These are phyloP conservation scores for Lytechinus variegatus DNA, from an alignment of 35 echinoderm and acorn worm genomes.

Conservation along the genomic window DNA sequence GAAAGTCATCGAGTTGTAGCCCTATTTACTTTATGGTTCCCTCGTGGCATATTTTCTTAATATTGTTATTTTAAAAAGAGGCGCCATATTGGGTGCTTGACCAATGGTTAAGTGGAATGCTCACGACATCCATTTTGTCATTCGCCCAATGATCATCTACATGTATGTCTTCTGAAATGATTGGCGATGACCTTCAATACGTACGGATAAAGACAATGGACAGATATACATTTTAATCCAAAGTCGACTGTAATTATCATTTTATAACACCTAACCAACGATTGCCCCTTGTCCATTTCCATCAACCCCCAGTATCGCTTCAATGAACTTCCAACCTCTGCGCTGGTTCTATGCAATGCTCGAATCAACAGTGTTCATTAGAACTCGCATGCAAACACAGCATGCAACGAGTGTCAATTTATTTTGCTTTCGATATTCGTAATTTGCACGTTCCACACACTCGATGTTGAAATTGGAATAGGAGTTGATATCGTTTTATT, in stretches of 20 bases:
- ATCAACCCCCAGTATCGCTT: not conserved
- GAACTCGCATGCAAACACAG: not conserved
- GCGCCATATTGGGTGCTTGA: no score
- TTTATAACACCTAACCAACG: no score
- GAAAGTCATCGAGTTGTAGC: not conserved
- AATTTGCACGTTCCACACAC: constrained; percentile 25
- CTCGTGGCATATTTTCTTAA: no score
- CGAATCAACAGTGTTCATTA: not conserved
- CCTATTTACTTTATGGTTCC: not conserved
- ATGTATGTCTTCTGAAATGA: no score
- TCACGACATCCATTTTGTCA: no score
- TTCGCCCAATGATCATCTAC: no score
- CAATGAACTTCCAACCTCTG: not conserved
- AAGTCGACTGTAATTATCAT: no score
- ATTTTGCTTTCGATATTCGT: constrained; percentile 8
- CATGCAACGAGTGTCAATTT: constrained; percentile 34
- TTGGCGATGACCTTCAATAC: no score
- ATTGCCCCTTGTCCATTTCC: not conserved
- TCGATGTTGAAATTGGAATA: not conserved
- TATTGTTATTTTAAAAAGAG: no score
- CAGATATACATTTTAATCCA: no score
- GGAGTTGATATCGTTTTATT: not conserved
- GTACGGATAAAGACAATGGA: no score
- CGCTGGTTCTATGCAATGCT: not conserved
- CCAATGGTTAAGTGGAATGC: no score